Conservation (phyloP, 2,113 vertebrate species). For the Zosterops japonicus region DNA sequence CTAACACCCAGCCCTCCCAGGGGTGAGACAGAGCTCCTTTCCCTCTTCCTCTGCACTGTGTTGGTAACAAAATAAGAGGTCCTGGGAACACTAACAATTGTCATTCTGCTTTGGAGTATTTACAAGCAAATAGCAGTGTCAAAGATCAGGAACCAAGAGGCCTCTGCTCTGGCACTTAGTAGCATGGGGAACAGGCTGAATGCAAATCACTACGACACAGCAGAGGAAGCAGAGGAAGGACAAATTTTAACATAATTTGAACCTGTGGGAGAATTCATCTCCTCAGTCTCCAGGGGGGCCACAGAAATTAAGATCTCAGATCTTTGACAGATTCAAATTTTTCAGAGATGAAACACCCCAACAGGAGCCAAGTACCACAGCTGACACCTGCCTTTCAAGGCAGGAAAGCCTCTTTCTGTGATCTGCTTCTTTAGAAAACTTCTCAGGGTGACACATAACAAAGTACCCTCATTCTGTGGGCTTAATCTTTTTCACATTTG, state of each 20-base stretch:
- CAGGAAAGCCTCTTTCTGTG: not conserved
- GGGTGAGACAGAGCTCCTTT: not conserved
- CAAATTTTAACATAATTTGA: not conserved
- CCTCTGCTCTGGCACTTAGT: not conserved
- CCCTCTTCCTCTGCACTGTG: not conserved
- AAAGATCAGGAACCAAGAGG: not conserved
- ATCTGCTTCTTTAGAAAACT: not conserved
- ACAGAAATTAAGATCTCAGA: not conserved
- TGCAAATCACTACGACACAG: not conserved
- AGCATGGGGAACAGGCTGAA: not conserved
- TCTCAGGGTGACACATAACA: not conserved
- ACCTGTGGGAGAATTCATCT: not conserved
- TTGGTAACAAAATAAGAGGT: not conserved
- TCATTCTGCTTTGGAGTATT: not conserved
- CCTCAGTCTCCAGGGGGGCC: not conserved
- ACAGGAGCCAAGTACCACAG: not conserved
- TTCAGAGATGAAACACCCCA: not conserved
- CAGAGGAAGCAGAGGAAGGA: not conserved
- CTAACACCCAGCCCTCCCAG: not conserved
- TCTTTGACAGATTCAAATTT: not conserved
- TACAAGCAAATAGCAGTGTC: not conserved
- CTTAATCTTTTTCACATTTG: not conserved
- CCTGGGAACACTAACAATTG: not conserved
- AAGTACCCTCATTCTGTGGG: not conserved
- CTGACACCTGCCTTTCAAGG: not conserved